Base-by-base conservation (phyloP, 2,113 vertebrate species). In the Pipra filicauda region DNA sequence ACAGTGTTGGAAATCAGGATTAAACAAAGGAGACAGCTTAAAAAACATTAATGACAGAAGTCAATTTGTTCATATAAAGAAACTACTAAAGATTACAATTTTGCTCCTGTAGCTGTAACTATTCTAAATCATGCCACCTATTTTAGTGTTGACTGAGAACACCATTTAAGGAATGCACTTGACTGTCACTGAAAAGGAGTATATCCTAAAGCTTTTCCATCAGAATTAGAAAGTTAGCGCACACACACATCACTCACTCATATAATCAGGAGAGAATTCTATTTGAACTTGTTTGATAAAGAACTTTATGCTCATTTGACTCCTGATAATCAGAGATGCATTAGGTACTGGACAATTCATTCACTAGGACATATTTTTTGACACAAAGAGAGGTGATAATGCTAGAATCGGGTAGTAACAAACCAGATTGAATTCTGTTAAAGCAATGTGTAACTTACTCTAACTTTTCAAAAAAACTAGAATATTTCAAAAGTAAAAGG, bases 291-390 rank as follows among this genome's bases (percentile, higher is more conserved):
- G 31, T 48, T 30, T 69, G 31, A 52, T 37, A 57, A 57, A n/a
- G 5, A 77, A 39, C 10, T 49, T 74, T 13, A 44, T 22, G n/a
- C n/a, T 77, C 24, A 61, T 65, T 58, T 85, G 58, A 31, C n/a
- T 81, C 35, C 26, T 71, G 21, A 64, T 82, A 75, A 87, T 37
- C 28, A 48, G 46, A 71, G 28, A 67, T 70, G 4, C 31, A 49
- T 52, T 61, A 67, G 22, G 27, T 49, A 61, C 11, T 14, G 26
- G 21, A 77, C 37, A 87, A 59, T 23, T 48, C 4, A 37, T 65
- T 59, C 49, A 33, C 21, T 30, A 35, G 18, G 12, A 70, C 0
- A 0, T n/a, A 0, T 28, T 65, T 74, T 90, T 77, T 52, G 18
- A 92, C 30, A 49, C 3, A 5, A 44, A 48, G 14, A 51, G 37